Evolutionary conservation across 2,113 vertebrate genomes (phyloP).

Genomic region (Gulo gulo): DNA sequence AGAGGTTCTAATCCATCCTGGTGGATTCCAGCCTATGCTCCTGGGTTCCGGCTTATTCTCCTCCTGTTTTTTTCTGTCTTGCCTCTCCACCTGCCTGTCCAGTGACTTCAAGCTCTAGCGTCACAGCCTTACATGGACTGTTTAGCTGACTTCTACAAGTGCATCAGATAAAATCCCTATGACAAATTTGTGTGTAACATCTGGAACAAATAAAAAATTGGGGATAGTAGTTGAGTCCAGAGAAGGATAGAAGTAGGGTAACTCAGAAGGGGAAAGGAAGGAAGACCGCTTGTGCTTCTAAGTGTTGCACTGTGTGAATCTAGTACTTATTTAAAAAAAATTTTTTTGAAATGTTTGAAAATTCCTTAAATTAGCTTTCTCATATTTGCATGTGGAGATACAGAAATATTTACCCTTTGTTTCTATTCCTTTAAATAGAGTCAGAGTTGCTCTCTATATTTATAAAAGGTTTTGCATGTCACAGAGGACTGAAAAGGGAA

Average conservation of each 20-base stretch:
- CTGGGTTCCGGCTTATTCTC: not conserved
- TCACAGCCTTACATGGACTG: not conserved
- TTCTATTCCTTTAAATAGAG: constrained; percentile 43
- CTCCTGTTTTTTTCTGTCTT: not conserved
- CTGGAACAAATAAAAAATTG: not conserved
- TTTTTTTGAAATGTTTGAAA: not conserved
- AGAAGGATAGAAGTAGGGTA: not conserved
- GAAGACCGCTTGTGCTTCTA: not conserved
- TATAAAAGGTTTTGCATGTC: constrained; percentile 40
- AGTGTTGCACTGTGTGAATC: not conserved
- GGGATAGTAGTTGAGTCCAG: not conserved
- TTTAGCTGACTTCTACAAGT: not conserved
- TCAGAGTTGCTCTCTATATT: constrained; percentile 35
- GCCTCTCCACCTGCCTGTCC: not conserved
- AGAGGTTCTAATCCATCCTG: not conserved
- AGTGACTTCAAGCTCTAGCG: not conserved
- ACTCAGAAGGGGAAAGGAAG: not conserved
- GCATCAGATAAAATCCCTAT: not conserved
- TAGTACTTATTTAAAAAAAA: not conserved
- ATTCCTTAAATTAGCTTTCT: not conserved
- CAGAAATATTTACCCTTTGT: constrained; percentile 9
- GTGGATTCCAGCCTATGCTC: not conserved
- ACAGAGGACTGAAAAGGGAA: constrained; percentile 4
- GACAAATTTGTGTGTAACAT: not conserved
- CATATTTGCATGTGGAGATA: not conserved